A percentile compares a stretch with the other conserved stretches of the same genome.
These are phyloP conservation scores for Gobio occitaniae DNA, from an alignment of 2,797 vertebrate genomes.

Conservation along the genomic window DNA sequence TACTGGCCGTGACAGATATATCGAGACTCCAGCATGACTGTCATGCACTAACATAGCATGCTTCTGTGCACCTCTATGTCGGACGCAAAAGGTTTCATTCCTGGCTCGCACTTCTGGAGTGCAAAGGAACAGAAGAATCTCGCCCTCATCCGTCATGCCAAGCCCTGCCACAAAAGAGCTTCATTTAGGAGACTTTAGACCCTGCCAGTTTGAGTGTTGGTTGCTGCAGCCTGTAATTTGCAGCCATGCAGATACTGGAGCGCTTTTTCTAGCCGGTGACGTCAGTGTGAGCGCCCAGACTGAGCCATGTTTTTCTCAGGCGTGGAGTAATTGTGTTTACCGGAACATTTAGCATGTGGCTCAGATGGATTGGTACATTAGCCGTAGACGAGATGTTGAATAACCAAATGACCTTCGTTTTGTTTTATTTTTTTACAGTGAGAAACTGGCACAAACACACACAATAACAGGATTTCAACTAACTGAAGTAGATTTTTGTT, in stretches of 20 bases:
- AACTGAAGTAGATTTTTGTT: not conserved
- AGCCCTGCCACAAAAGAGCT: slow-evolving; percentile 19
- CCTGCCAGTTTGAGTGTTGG: slow-evolving; percentile 18
- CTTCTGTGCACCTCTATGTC: slow-evolving; percentile 14
- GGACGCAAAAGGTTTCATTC: not conserved
- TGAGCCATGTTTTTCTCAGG: slow-evolving; percentile 26
- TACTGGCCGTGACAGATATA: not conserved
- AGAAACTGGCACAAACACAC: not conserved
- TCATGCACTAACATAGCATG: not conserved
- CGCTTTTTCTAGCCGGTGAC: slow-evolving; percentile 4
- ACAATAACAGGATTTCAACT: not conserved
- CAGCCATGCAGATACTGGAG: slow-evolving; percentile 29
- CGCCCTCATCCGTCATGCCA: slow-evolving; percentile 10
- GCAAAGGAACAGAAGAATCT: slow-evolving; percentile 25
- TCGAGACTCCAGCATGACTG: not conserved
- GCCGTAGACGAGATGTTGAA: not conserved
- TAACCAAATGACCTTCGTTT: not conserved
- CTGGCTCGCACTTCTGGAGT: not conserved
- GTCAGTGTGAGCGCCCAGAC: slow-evolving; percentile 17
- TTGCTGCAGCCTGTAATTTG: slow-evolving; percentile 38
- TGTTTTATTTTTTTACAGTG: slow-evolving; percentile 6
- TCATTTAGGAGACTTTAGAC: slow-evolving; percentile 20
- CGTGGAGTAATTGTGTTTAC: slow-evolving; percentile 45
- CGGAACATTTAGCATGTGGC: slow-evolving; percentile 38
- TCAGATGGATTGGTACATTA: slow-evolving; percentile 43